Evolutionary conservation across 2,888 invertebrate species (phyloP), one percentile per base, ranked within the genome.

Genomic region (Colletes collaris): DNA sequence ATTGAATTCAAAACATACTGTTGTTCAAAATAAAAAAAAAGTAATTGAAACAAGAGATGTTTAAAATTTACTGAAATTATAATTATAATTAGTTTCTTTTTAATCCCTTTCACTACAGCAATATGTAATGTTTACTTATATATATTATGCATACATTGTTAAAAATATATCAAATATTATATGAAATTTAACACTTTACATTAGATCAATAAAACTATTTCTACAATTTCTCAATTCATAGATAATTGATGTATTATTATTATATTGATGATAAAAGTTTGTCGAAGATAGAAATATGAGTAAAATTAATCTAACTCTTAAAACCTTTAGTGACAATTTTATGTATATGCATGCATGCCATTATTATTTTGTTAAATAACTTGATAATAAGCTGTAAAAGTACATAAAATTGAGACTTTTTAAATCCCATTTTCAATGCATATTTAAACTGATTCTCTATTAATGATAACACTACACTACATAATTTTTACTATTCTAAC

Each of bases 161-260:
- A 78, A 78, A 78, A 76, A 78, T 78, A 65, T 78, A 78, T 76
- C 55, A 78, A 78, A 76, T 56, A 65, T 40, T 65, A 44, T 76
- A 78, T 64, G 62, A 76, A 69, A 76, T 76, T 78, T 44, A 64
- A 64, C 27, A 53, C 16, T 67, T 77, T 77, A 68, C 40, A 62
- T 63, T 67, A 60, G 50, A 53, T 40, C 10, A 53, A 63, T 63
- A 46, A 53, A 76, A 16, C 52, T 75, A 71, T 56, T 73, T 44
- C 19, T 40, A 60, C 10, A 11, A 76, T 56, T 16, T 27, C 10
- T 27, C 27, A 49, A 62, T 49, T 62, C 19, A 10, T 13, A 49
- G 46, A 49, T 27, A 62, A 49, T 50, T 35, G 19, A 7, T 65
- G 8, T 55, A 55, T 78, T 56, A 69, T 44, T 64, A 46, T 50